phyloP scores from a whole-genome alignment of 2,888 invertebrate genomes.

The Rutpela maculata region DNA sequence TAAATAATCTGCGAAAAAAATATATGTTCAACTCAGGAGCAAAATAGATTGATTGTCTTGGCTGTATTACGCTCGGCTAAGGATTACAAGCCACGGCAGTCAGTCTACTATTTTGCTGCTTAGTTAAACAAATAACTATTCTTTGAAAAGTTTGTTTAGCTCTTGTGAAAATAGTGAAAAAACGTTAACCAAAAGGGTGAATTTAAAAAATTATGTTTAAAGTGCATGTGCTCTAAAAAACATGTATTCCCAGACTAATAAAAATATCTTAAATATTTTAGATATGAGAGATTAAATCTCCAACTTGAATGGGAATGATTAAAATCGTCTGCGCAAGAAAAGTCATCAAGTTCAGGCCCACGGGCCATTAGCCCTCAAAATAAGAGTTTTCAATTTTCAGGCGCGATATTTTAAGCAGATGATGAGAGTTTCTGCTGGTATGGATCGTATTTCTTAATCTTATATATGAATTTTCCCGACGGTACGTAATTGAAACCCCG shows the following conservation, averaged over 20 bases:
- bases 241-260: neutral
- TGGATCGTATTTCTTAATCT: conserved; percentile 56
- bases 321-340: conserved; percentile 49
- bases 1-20: no score
- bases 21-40: no score
- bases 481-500: conserved; percentile 55
- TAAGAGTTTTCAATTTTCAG: conserved; percentile 55
- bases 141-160: no score
- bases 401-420: conserved; percentile 46
- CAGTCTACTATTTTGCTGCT: no score
- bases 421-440: conserved; percentile 46
- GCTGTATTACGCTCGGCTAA: no score
- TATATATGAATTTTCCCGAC: conserved; percentile 58
- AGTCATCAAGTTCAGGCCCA: conserved; percentile 52
- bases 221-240: no score
- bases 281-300: conserved; percentile 23
- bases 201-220: no score
- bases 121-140: no score
- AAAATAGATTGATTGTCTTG: no score
- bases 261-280: conserved; percentile 5
- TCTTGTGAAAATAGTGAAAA: no score
- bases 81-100: no score
- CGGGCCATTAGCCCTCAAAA: conserved; percentile 53
- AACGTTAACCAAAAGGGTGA: no score
- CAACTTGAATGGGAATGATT: conserved; percentile 45